A percentile compares a stretch with the other conserved stretches of the same genome.
Conservation (phyloP, 2,113 vertebrate genomes). For the Sapayoa aenigma region DNA sequence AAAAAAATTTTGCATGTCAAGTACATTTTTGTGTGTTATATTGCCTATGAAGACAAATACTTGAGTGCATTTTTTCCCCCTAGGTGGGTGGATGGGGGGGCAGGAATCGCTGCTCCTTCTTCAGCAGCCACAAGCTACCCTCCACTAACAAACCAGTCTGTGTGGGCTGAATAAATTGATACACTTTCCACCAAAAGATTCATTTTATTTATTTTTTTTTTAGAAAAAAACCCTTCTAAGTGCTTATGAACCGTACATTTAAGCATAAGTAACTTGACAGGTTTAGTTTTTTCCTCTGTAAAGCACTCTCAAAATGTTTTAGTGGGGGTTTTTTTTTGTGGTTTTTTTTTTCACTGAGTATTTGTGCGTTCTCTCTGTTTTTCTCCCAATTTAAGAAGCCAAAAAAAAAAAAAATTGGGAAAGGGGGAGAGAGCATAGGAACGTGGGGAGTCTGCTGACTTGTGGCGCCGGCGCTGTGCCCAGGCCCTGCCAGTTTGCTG, state of each 20-base stretch:
- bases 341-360: not conserved
- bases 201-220: not conserved
- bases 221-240: not conserved
- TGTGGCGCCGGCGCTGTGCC: constrained; percentile 38
- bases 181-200: not conserved
- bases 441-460: constrained; percentile 27
- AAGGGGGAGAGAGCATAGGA: not conserved
- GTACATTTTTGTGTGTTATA: not conserved
- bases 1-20: not conserved
- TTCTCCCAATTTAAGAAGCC: not conserved
- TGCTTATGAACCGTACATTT: not conserved
- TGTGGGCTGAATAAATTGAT: not conserved
- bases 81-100: not conserved
- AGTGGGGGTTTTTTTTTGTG: not conserved
- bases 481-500: constrained; percentile 19
- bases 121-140: not conserved
- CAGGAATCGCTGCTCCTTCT: not conserved
- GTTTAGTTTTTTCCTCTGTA: fast-evolving
- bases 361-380: not conserved
- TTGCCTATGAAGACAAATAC: constrained; percentile 33
- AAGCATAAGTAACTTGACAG: not conserved
- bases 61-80: not conserved
- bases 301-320: not conserved
- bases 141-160: not conserved
- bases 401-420: not conserved